A percentile compares a stretch with the other conserved stretches of the same genome.
phyloP scores from a whole-genome alignment of 1,140 invertebrate species.

The Pseudobourletiella spinata region DNA sequence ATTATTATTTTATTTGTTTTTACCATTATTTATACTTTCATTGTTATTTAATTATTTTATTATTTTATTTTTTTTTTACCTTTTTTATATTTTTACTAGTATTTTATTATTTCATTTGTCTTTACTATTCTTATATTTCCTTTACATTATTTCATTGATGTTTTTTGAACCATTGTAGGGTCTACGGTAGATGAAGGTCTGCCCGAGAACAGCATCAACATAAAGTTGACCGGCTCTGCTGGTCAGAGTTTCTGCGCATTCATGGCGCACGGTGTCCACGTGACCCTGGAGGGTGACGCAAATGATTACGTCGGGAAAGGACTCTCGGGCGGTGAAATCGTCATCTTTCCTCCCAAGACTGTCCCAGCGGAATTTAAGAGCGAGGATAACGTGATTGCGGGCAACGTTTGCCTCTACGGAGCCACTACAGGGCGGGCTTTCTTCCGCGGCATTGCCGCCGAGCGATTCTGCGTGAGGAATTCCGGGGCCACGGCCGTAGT shows the following conservation, averaged over 20 bases:
- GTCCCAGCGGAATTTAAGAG: constrained; percentile 68
- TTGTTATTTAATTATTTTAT: too few species aligned
- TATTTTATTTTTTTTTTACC: too few species aligned
- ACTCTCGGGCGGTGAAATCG: constrained; percentile 87
- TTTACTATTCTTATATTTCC: too few species aligned
- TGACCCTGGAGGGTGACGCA: constrained; percentile 90
- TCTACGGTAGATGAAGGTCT: constrained; percentile 81
- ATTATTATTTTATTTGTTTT: too few species aligned
- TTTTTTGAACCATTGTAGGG: constrained; percentile 54
- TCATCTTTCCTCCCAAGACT: constrained; percentile 85
- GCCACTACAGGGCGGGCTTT: constrained; percentile 90
- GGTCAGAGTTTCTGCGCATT: constrained; percentile 99
- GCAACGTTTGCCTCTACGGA: constrained; percentile 96
- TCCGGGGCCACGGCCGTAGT: constrained; percentile 86
- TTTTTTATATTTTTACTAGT: too few species aligned
- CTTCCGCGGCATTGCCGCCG: constrained; percentile 92
- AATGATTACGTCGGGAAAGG: constrained; percentile 98
- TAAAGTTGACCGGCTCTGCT: constrained; percentile 84
- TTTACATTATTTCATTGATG: too few species aligned
- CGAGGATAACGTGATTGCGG: constrained; percentile 91
- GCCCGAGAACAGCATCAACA: constrained; percentile 73
- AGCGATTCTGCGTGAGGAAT: constrained; percentile 96
- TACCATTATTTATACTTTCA: too few species aligned
- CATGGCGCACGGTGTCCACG: constrained; percentile 76
- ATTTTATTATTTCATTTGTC: too few species aligned